These are phyloP conservation scores for Chloropsis cyanopogon DNA, from an alignment of 2,113 vertebrate genomes.

Conservation along the genomic window DNA sequence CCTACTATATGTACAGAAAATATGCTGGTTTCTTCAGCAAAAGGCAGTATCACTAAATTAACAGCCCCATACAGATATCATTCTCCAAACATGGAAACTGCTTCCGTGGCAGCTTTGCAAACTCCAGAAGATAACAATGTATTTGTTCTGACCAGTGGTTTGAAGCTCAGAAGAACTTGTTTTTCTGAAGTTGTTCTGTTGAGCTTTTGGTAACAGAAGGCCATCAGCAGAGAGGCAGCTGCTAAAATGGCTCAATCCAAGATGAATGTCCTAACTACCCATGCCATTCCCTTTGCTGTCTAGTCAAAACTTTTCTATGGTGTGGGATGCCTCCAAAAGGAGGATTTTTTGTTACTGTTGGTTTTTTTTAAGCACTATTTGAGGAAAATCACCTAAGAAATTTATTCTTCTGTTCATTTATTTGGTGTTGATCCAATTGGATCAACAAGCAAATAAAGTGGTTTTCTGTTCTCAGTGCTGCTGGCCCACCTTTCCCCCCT, in stretches of 20 bases:
- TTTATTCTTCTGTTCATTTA: background rate
- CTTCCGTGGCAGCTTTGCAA: background rate
- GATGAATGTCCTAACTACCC: background rate
- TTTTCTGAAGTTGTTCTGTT: background rate
- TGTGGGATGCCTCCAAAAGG: background rate
- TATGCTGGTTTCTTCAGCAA: background rate
- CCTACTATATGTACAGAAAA: background rate
- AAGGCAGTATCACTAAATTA: background rate
- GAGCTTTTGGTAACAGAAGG: background rate
- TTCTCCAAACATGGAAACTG: background rate
- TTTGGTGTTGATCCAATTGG: background rate
- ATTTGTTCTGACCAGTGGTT: background rate
- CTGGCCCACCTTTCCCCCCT: background rate
- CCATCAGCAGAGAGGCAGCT: background rate
- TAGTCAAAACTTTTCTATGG: background rate
- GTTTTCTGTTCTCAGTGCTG: background rate
- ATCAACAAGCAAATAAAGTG: background rate
- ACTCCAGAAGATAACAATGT: background rate
- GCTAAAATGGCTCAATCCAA: background rate
- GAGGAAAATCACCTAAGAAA: background rate
- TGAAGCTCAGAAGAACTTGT: background rate
- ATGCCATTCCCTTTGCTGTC: background rate
- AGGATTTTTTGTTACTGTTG: background rate
- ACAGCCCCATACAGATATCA: background rate
- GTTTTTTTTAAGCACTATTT: background rate